Base-by-base conservation (phyloP, 53 echinoderm and acorn worm genomes). In the Paelopatides confundens region DNA sequence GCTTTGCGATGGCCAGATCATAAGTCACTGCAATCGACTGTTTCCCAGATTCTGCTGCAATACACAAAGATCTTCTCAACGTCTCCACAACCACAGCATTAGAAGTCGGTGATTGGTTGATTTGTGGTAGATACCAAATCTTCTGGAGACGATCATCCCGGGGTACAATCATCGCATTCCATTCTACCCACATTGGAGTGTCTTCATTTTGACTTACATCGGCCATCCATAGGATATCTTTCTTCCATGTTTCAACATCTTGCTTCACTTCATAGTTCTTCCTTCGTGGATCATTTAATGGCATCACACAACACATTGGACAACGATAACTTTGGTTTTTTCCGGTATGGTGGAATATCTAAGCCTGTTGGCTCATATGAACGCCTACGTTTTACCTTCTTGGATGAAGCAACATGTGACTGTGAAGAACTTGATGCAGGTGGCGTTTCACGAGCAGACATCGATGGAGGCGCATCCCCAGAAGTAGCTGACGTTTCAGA, bases 1-100 rank as follows among this genome's bases (percentile, higher is more conserved):
- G 48, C 48, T 76, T 76, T 37, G 77, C 77, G 43, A 76, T 76
- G 26, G 77, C 77, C 40, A 76, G 77, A 76, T 76, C 77, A 76
- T 76, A 76, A 9, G 77, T 76, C n/a, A 76, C 77, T 76, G 77
- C 77, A 38, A 76, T 76, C n/a, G 38, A 76, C 18, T 76, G 39
- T 76, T 76, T 76, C n/a, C 77, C 77, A 76, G 40, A 76, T 40
- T 76, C 77, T 43, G 46, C 46, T 28, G 77, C 77, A 47, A 76
- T 76, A 17, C 23, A 43, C 77, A 38, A 24, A 76, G 77, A 76
- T 76, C 77, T 35, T 76, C 77, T 35, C 77, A 76, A 38, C 6
- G 77, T 76, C 27, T 76, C 77, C 3, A 76, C 46, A 68, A 40
- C 37, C 6, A 76, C 77, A 76, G 77, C 77, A 37, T 76, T 76